These are phyloP conservation scores for Leptopilina drosophilae DNA, from an alignment of 2,888 invertebrate species.

Conservation along the genomic window DNA sequence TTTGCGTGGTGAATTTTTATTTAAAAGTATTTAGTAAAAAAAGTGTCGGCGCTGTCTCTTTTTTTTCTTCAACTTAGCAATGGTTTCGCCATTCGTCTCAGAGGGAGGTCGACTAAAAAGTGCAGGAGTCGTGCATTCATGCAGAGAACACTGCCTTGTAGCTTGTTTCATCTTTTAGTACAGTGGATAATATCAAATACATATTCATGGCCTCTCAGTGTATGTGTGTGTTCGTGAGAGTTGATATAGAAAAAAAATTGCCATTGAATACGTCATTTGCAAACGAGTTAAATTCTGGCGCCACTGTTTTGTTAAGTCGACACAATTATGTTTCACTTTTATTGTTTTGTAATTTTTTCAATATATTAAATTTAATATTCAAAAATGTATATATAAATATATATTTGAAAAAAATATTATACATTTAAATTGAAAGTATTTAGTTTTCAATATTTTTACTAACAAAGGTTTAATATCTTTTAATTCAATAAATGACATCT, in stretches of 20 bases:
- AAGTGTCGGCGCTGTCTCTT: not conserved
- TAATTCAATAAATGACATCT: no score
- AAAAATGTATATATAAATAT: no score
- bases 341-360: no score
- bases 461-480: no score
- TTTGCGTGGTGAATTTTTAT: not conserved
- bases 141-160: slow-evolving; percentile 9
- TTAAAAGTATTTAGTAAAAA: not conserved
- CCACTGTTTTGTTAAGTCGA: not conserved
- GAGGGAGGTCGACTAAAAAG: slow-evolving; percentile 27
- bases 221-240: slow-evolving; percentile 2
- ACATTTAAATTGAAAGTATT: no score
- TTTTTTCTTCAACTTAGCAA: not conserved
- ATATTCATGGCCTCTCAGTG: not conserved
- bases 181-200: not conserved
- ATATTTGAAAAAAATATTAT: no score
- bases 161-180: slow-evolving; percentile 3
- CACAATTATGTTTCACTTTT: no score
- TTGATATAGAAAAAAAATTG: not conserved
- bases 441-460: no score
- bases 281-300: not conserved
- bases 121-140: slow-evolving; percentile 27
- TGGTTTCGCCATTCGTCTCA: slow-evolving; percentile 13
- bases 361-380: no score
- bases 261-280: not conserved